Conservation (phyloP, 2,888 invertebrate species). For the Dynastes tityus region DNA sequence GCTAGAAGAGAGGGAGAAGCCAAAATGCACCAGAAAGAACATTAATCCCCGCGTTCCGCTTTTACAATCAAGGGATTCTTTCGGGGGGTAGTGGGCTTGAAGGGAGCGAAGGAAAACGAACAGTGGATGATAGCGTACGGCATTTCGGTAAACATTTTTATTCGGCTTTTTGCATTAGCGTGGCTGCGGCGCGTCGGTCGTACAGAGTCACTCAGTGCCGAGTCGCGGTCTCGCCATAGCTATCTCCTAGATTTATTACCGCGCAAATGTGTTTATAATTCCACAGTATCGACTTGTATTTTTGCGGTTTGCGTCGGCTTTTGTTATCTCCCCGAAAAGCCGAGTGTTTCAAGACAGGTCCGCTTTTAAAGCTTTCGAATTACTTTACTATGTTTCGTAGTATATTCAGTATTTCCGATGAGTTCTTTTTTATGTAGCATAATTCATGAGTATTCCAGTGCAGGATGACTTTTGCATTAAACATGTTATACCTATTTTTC, state of each 20-base stretch:
- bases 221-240: constrained; percentile 26
- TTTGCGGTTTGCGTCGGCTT: constrained; percentile 19
- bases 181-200: not conserved
- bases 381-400: not conserved
- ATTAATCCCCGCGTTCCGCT: constrained; percentile 37
- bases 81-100: not conserved
- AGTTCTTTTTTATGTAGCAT: not conserved
- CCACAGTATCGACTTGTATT: constrained; percentile 44
- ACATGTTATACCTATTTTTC: too few species aligned
- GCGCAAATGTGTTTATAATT: constrained; percentile 47
- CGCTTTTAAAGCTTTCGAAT: constrained; percentile 17
- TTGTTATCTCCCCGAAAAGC: constrained; percentile 17
- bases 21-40: constrained; percentile 40
- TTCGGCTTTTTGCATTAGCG: constrained; percentile 36
- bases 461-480: not conserved
- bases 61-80: constrained; percentile 37
- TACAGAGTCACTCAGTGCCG: constrained; percentile 41
- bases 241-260: constrained; percentile 41
- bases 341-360: not conserved
- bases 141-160: constrained; percentile 49
- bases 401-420: constrained; percentile 1
- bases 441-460: not conserved
- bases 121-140: not conserved
- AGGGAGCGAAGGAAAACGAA: constrained; percentile 6
- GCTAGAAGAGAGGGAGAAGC: not conserved